phyloP scores from a whole-genome alignment of 2,888 invertebrate genomes.

The Sussaba pulchella region DNA sequence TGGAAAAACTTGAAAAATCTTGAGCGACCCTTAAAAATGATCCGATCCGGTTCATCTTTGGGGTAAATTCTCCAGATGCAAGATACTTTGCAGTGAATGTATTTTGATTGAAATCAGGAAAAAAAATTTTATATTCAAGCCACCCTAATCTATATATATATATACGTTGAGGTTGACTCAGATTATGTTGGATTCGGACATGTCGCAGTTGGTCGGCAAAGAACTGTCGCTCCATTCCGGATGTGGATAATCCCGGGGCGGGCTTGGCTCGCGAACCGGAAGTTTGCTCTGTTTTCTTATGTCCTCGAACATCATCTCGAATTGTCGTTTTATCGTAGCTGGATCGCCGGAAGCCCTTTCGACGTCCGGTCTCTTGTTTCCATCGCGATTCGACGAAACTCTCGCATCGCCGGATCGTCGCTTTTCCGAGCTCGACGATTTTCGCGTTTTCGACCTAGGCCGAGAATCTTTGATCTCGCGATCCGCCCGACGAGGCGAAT shows the following conservation, averaged over 20 bases:
- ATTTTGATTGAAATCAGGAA: no score
- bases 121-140: no score
- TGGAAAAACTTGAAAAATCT: no score
- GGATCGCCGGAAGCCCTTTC: slow-evolving; percentile 55
- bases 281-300: slow-evolving; percentile 72
- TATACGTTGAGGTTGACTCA: no score
- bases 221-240: slow-evolving; percentile 78
- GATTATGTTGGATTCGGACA: slow-evolving; percentile 71
- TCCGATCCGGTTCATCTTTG: no score
- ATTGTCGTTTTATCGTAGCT: slow-evolving; percentile 71
- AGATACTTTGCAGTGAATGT: no score
- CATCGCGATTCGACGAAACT: slow-evolving; percentile 21
- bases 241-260: slow-evolving; percentile 74
- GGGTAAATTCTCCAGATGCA: no score
- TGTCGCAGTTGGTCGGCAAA: slow-evolving; percentile 75
- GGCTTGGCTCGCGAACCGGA: slow-evolving; percentile 75
- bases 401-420: slow-evolving; percentile 4
- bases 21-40: no score
- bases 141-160: no score
- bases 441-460: slow-evolving; percentile 45
- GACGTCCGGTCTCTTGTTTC: slow-evolving; percentile 1
- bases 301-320: slow-evolving; percentile 75
- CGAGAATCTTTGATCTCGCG: slow-evolving; percentile 23
- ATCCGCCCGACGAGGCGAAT: slow-evolving; percentile 21
- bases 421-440: slow-evolving; percentile 48